These are phyloP conservation scores for Caenorhabditis imperialis DNA, from an alignment of 2,888 invertebrate species.

Conservation along the genomic window DNA sequence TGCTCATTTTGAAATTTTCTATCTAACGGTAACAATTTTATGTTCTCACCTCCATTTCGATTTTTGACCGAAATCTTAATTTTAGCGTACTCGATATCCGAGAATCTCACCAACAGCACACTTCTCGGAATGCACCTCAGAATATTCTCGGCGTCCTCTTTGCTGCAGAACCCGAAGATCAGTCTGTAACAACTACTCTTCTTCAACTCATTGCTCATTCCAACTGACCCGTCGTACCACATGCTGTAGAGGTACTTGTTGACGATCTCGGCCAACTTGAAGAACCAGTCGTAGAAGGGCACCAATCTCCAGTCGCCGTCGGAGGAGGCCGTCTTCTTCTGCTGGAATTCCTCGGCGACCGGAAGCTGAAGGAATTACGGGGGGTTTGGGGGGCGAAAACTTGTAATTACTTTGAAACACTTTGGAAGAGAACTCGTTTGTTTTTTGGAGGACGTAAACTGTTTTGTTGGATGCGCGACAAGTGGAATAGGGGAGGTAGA, in stretches of 20 bases:
- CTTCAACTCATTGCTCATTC: neutral
- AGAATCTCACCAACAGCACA: slow-evolving; percentile 73
- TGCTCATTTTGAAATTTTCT: too few relatives aligned
- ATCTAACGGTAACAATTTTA: too few relatives aligned
- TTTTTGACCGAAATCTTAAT: slow-evolving; percentile 76
- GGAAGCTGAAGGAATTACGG: slow-evolving; percentile 62
- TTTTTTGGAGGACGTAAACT: too few relatives aligned
- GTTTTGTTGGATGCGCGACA: too few relatives aligned
- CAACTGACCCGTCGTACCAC: slow-evolving; percentile 76
- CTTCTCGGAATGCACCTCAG: slow-evolving; percentile 67
- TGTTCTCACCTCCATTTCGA: slow-evolving; percentile 69
- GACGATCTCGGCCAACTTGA: slow-evolving; percentile 76
- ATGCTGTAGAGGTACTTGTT: slow-evolving; percentile 76
- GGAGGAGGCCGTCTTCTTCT: slow-evolving; percentile 57
- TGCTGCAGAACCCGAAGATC: slow-evolving; percentile 76
- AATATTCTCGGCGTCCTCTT: slow-evolving; percentile 76
- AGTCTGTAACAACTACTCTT: slow-evolving; percentile 58
- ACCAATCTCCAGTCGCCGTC: slow-evolving; percentile 78
- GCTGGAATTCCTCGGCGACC: slow-evolving; percentile 74
- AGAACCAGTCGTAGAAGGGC: slow-evolving; percentile 73
- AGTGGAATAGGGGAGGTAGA: too few relatives aligned
- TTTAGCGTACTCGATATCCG: slow-evolving; percentile 77
- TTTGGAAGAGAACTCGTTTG: slow-evolving; percentile 26
- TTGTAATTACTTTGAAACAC: slow-evolving; percentile 26
- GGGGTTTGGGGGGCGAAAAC: neutral